Conservation (phyloP, 2,888 invertebrate species). For the Dorcus hopei region DNA sequence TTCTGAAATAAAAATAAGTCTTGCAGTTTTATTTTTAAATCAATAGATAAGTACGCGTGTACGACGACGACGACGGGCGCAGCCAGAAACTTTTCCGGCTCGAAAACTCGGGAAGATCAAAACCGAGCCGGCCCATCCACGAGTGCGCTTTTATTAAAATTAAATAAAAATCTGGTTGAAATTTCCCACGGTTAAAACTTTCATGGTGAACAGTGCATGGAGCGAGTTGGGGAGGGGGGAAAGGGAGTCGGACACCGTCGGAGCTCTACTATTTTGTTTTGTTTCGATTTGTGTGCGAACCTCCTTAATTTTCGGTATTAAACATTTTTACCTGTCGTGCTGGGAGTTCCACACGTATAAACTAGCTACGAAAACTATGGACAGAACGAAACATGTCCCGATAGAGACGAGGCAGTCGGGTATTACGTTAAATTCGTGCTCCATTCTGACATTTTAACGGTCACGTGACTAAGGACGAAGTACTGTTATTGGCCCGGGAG, state of each 20-base stretch:
- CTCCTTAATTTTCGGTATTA: conserved; percentile 16
- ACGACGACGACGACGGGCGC: neutral
- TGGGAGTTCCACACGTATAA: conserved; percentile 83
- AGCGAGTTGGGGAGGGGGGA: conserved; percentile 12
- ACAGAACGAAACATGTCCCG: conserved; percentile 72
- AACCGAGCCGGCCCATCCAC: no score
- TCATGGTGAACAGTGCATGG: conserved; percentile 1
- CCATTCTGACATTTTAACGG: conserved; percentile 40
- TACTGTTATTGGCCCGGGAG: conserved; percentile 36
- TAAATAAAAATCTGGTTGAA: neutral
- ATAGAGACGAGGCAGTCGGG: conserved; percentile 60
- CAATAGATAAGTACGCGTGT: conserved; percentile 2
- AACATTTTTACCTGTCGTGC: conserved; percentile 62
- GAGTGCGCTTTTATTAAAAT: neutral
- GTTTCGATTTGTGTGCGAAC: conserved; percentile 21
- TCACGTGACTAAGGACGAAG: conserved; percentile 40
- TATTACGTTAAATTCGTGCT: conserved; percentile 37
- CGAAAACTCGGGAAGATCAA: no score
- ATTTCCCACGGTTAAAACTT: neutral
- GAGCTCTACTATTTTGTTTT: conserved; percentile 25
- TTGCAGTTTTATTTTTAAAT: conserved; percentile 18
- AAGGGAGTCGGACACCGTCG: conserved; percentile 22
- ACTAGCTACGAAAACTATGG: conserved; percentile 79
- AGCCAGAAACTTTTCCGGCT: neutral
- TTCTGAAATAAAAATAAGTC: conserved; percentile 56